Conservation (phyloP, 1,140 invertebrate species). For the Conopomorpha cramerella region DNA sequence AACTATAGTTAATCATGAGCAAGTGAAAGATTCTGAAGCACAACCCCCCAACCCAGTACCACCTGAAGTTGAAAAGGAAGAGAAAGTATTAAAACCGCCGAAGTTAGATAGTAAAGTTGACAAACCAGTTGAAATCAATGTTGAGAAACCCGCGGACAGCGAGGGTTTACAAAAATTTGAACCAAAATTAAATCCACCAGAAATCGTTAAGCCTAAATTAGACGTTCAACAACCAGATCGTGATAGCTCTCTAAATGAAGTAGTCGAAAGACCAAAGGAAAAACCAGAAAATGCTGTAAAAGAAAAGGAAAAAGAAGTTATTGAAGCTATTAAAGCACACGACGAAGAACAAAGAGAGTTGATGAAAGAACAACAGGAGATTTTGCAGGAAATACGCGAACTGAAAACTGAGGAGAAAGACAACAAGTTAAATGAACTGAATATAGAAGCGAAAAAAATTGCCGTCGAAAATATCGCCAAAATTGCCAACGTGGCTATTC, state of each 20-base stretch:
- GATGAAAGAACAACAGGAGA: constrained; percentile 63
- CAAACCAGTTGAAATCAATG: too few relatives aligned
- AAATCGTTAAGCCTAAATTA: too few relatives aligned
- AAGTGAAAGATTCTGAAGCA: constrained; percentile 32
- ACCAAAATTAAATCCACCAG: constrained; percentile 2
- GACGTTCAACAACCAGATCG: too few relatives aligned
- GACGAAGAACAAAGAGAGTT: constrained; percentile 62
- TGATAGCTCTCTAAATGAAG: too few relatives aligned
- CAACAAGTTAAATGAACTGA: constrained; percentile 37
- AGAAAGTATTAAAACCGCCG: too few relatives aligned
- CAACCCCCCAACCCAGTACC: constrained; percentile 51
- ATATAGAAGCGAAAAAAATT: constrained; percentile 44
- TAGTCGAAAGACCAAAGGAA: too few relatives aligned
- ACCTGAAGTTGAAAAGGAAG: too few relatives aligned
- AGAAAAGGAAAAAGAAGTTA: constrained; percentile 51
- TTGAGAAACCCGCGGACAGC: too few relatives aligned
- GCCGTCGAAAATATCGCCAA: constrained; percentile 56
- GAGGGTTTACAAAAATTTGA: background rate
- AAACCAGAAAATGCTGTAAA: constrained; percentile 12
- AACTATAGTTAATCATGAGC: constrained; percentile 4
- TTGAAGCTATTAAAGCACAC: constrained; percentile 63
- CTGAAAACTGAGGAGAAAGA: constrained; percentile 55
- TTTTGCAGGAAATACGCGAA: constrained; percentile 61
- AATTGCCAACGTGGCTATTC: constrained; percentile 49
- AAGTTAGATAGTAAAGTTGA: too few relatives aligned